Percentiles rank a stretch among this genome's conserved stretches.
Evolutionary conservation across 2,113 vertebrate species (phyloP).

Genomic region (Panthera uncia): DNA sequence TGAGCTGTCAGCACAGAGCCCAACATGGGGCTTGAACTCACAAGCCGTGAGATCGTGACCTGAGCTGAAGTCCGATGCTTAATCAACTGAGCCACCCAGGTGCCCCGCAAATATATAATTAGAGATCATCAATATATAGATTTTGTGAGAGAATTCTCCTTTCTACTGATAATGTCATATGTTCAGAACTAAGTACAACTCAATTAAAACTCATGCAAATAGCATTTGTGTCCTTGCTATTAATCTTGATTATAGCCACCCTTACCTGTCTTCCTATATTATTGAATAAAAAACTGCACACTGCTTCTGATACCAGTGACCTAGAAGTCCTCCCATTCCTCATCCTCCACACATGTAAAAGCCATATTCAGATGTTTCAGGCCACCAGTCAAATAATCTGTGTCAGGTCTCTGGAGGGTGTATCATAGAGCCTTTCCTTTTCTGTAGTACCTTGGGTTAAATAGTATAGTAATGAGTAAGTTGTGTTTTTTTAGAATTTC

Average conservation of each 20-base stretch:
- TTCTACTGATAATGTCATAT: background rate
- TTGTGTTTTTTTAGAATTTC: background rate
- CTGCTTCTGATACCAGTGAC: background rate
- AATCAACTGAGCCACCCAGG: too few relatives aligned
- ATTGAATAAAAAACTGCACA: background rate
- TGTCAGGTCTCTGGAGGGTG: background rate
- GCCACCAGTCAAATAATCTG: background rate
- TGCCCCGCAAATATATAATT: background rate
- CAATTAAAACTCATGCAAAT: background rate
- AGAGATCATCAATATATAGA: background rate
- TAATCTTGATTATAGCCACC: background rate
- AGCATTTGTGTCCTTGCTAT: background rate
- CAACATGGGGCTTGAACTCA: too few relatives aligned
- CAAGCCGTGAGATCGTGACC: too few relatives aligned
- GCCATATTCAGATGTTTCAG: background rate
- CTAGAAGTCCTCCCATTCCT: background rate
- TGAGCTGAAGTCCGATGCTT: too few relatives aligned
- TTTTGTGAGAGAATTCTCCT: background rate
- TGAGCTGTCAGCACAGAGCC: too few relatives aligned
- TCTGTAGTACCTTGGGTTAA: background rate
- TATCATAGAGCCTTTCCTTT: background rate
- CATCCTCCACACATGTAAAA: background rate
- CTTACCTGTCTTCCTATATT: background rate
- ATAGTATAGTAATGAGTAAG: background rate
- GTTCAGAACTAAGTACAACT: background rate